phyloP scores from a whole-genome alignment of 2,888 invertebrate species.

The Watsonalla cultraria region DNA sequence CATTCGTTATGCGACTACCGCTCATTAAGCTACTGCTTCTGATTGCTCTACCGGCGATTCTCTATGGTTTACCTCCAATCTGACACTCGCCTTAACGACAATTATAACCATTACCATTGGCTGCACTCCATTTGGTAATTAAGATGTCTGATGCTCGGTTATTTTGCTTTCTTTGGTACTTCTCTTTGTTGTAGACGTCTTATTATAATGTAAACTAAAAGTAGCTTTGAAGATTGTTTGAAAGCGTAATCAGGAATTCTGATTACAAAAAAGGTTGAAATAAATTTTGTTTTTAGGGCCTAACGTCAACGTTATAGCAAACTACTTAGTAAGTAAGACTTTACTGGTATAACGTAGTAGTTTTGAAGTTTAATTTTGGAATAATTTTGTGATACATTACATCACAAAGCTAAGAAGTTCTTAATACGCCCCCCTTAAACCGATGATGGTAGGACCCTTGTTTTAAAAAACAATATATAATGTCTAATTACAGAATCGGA shows the following conservation, averaged over 20 bases:
- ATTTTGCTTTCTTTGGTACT: background rate
- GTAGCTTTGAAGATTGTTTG: background rate
- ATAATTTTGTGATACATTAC: too few relatives aligned
- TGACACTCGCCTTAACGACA: slow-evolving; percentile 60
- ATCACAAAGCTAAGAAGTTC: too few relatives aligned
- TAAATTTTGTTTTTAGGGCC: too few relatives aligned
- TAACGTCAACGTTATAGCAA: too few relatives aligned
- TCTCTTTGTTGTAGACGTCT: background rate
- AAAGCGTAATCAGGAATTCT: background rate
- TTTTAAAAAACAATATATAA: too few relatives aligned
- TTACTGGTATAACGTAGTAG: too few relatives aligned
- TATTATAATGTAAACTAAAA: background rate
- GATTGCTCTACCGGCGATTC: slow-evolving; percentile 51
- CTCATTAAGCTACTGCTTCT: slow-evolving; percentile 51
- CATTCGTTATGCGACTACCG: slow-evolving; percentile 66
- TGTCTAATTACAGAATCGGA: too few relatives aligned
- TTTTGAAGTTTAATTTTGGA: too few relatives aligned
- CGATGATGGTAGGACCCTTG: too few relatives aligned
- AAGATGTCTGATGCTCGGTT: slow-evolving; percentile 23
- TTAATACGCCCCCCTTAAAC: too few relatives aligned
- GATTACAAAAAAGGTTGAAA: too few relatives aligned
- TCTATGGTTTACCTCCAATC: slow-evolving; percentile 55
- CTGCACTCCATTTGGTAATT: slow-evolving; percentile 53
- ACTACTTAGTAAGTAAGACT: too few relatives aligned
- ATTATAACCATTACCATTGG: slow-evolving; percentile 59